A percentile compares a stretch with the other conserved stretches of the same genome.
Evolutionary conservation across 1,140 invertebrate species (phyloP).

Genomic region (Eubasilissa regina): DNA sequence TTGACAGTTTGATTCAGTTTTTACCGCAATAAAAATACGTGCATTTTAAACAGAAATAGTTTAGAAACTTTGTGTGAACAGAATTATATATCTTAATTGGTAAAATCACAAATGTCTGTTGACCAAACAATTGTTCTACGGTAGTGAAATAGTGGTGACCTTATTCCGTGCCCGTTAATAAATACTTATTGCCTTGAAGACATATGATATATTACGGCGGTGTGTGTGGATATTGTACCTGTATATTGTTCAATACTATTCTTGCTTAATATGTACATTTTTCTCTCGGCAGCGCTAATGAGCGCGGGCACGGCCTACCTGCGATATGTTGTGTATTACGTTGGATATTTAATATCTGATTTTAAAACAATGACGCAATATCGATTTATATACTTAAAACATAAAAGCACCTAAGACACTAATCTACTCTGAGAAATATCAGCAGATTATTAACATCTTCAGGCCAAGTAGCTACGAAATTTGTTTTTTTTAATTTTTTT

Average conservation of each 20-base stretch:
- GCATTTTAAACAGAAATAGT: too few relatives aligned
- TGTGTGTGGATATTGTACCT: too few relatives aligned
- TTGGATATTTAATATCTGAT: not conserved
- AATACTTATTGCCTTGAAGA: not conserved
- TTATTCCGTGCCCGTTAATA: conserved; percentile 1
- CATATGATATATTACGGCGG: too few relatives aligned
- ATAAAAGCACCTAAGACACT: not conserved
- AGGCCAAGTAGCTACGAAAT: not conserved
- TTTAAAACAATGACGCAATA: conserved; percentile 14
- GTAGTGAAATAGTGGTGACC: not conserved
- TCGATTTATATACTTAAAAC: conserved; percentile 7
- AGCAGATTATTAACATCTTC: conserved; percentile 8
- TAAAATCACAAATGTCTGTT: not conserved
- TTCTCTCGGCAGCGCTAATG: too few relatives aligned
- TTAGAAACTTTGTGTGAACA: too few relatives aligned
- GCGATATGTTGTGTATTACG: not conserved
- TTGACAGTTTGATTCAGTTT: too few relatives aligned
- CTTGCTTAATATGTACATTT: too few relatives aligned
- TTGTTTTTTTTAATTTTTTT: too few relatives aligned
- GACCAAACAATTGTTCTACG: not conserved
- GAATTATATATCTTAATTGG: too few relatives aligned
- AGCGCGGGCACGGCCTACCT: too few relatives aligned
- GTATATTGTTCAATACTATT: too few relatives aligned
- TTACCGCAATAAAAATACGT: too few relatives aligned
- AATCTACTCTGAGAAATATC: not conserved